phyloP scores from a whole-genome alignment of 2,113 vertebrate species.

The Chlorodrepanis virens region DNA sequence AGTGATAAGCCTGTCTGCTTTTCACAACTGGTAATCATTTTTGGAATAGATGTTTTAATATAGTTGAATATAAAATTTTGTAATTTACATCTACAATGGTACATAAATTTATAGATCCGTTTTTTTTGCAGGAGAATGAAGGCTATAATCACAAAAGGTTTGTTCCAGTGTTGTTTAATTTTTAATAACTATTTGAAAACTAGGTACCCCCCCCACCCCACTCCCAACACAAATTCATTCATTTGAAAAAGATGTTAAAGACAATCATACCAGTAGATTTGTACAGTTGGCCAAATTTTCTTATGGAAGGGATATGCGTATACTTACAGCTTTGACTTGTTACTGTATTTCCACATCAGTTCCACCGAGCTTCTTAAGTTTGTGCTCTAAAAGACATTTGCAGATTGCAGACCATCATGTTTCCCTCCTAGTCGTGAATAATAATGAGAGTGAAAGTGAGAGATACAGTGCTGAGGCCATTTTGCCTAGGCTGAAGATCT shows the following conservation, averaged over 20 bases:
- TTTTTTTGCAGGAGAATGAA: constrained; percentile 77
- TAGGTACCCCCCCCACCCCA: neutral
- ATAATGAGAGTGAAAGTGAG: constrained; percentile 51
- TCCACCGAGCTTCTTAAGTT: constrained; percentile 30
- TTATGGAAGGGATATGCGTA: neutral
- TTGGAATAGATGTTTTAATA: constrained; percentile 88
- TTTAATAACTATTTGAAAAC: constrained; percentile 81
- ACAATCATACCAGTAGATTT: constrained; percentile 68
- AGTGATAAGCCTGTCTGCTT: constrained; percentile 99
- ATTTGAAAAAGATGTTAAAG: constrained; percentile 68
- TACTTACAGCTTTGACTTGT: constrained; percentile 4
- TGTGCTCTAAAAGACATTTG: constrained; percentile 62
- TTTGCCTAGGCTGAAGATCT: constrained; percentile 53
- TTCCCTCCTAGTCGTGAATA: constrained; percentile 63
- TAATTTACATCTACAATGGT: constrained; percentile 87
- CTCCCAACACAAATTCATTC: constrained; percentile 67
- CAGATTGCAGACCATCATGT: constrained; percentile 61
- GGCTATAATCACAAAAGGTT: constrained; percentile 79
- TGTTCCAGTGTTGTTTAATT: constrained; percentile 78
- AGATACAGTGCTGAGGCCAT: constrained; percentile 48
- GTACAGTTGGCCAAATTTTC: constrained; percentile 6
- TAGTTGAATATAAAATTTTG: constrained; percentile 85
- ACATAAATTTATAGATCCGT: constrained; percentile 82
- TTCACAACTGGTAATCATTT: constrained; percentile 88
- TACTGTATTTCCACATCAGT: constrained; percentile 51